phyloP scores from a whole-genome alignment of 2,113 vertebrate genomes.

The Aptenodytes forsteri region DNA sequence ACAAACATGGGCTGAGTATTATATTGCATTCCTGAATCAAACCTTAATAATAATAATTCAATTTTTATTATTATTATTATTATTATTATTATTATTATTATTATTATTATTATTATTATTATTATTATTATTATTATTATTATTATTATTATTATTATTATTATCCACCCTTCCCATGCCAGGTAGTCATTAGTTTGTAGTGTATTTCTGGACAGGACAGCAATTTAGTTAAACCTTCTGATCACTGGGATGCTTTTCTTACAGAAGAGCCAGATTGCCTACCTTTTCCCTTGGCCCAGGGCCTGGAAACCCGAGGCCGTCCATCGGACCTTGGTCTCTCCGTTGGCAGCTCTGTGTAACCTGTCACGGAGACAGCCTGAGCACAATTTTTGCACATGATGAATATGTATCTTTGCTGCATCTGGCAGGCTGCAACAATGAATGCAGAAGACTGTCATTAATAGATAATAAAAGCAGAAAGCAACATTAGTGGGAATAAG shows the following conservation, averaged over 20 bases:
- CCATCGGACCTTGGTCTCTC: background rate
- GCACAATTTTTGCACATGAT: background rate
- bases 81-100: no score
- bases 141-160: background rate
- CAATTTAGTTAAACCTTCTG: background rate
- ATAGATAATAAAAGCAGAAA: conserved; percentile 57
- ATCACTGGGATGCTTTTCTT: background rate
- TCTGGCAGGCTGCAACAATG: conserved; percentile 39
- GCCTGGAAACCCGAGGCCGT: background rate
- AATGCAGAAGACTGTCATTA: conserved; percentile 35
- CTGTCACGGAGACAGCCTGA: background rate
- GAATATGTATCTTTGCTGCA: conserved; percentile 38
- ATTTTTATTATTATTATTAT: no score
- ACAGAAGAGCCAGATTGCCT: background rate
- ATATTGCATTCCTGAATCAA: background rate
- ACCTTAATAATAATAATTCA: no score
- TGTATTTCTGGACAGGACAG: background rate
- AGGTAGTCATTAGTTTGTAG: background rate
- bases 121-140: no score
- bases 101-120: background rate
- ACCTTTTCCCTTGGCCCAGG: background rate
- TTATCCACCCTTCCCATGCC: background rate
- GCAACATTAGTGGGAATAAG: conserved; percentile 46
- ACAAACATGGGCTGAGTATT: background rate
- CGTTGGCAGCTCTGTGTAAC: background rate